Base-by-base conservation (phyloP, 2,113 vertebrate species). In the Proteles cristata region DNA sequence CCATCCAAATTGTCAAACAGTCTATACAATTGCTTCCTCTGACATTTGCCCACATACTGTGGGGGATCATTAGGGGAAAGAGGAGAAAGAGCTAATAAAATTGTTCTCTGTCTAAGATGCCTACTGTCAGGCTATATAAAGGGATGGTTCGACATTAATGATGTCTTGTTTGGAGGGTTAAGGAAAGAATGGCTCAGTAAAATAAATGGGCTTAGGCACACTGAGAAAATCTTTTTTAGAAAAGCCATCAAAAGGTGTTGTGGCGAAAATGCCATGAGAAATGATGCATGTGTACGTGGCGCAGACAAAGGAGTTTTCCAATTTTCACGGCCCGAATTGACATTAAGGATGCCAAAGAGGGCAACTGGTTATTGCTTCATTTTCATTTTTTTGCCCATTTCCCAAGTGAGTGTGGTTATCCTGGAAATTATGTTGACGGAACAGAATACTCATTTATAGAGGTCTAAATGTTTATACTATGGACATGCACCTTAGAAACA, bases 1-100 rank as follows among this genome's bases (percentile, higher is more conserved):
- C 23, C 21, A 35, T 66, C 66, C 82, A 55, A 68, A 93, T 79
- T 93, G 86, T 89, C 88, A 91, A 19, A 88, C 19, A 17, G 25
- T 76, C 81, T 94, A 81, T 66, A 88, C 66, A 71, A 35, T 90
- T 90, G 45, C 87, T 90, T 83, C 50, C 50, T 96, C 76, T 94
- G 80, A 90, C 39, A 90, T 96, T 96, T 90, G 35, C 68, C 39
- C 65, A 80, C 80, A 76, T 81, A 76, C 21, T 73, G 33, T 85
- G 86, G 63, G 26, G 50, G 35, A 61, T 93, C 93, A 96, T 90
- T 90, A 74, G 87, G 43, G 28, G 15, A 92, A 83, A 84, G 68
- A 81, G 11, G 16, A 84, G 71, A 77, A 92, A 45, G 53, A 90
- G 45, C 65, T 90, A 87, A 80, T 91, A 73, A 88, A 95, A 90